Percentiles rank a stretch among this genome's conserved stretches.
Evolutionary conservation across 2,888 invertebrate genomes (phyloP).

Genomic region (Andrena haemorrhoa): DNA sequence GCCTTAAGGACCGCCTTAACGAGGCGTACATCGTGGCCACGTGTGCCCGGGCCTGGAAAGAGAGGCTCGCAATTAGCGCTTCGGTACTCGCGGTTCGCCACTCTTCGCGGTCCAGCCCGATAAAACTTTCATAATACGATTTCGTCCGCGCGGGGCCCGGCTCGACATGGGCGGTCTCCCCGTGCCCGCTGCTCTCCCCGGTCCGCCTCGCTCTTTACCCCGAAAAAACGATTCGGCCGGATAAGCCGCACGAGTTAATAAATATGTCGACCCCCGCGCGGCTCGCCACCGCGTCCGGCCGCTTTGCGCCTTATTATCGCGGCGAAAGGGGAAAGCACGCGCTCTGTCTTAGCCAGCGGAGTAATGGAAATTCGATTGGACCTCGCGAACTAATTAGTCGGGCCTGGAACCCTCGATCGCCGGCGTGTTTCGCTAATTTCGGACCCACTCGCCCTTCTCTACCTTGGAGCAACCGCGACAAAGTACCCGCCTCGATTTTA

Average conservation of each 20-base stretch:
- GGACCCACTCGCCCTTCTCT: too few relatives aligned
- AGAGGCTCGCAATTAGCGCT: constrained; percentile 72
- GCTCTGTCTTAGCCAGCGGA: not conserved
- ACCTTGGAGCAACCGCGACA: not conserved
- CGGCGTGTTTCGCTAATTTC: constrained; percentile 26
- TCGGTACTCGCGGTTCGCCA: constrained; percentile 75
- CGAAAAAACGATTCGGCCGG: constrained; percentile 50
- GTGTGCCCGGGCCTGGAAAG: constrained; percentile 48
- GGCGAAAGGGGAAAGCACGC: constrained; percentile 1
- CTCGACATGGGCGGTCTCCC: constrained; percentile 77
- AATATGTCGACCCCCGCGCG: constrained; percentile 57
- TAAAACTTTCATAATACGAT: constrained; percentile 77
- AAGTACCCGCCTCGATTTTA: constrained; percentile 8
- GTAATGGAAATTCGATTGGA: constrained; percentile 41
- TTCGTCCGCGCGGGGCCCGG: constrained; percentile 43
- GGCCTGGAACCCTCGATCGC: not conserved
- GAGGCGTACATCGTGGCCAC: constrained; percentile 64
- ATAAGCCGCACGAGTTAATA: constrained; percentile 67
- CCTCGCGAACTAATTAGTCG: constrained; percentile 34
- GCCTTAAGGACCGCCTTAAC: constrained; percentile 66
- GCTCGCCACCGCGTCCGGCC: constrained; percentile 38
- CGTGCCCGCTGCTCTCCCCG: not conserved
- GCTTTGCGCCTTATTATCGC: constrained; percentile 50
- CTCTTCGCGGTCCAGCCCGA: constrained; percentile 67
- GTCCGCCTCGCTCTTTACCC: constrained; percentile 53